Percentiles rank a stretch among this genome's conserved stretches.
phyloP scores from a whole-genome alignment of 2,888 invertebrate genomes.

The Oscheius sp. region DNA sequence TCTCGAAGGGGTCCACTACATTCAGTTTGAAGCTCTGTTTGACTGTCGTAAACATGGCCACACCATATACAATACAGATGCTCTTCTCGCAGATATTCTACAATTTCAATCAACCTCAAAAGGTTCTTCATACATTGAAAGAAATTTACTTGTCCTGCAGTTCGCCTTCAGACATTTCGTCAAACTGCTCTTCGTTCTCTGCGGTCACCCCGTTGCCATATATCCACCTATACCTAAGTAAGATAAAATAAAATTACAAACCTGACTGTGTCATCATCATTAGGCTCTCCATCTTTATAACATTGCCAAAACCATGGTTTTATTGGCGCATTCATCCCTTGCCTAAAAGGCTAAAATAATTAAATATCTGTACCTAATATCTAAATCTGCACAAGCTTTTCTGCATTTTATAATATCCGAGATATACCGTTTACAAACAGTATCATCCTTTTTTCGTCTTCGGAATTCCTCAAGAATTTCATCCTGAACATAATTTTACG shows the following conservation, averaged over 20 bases:
- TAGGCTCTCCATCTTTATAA: background rate
- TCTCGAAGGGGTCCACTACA: constrained; percentile 47
- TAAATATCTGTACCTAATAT: constrained; percentile 27
- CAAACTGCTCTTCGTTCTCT: background rate
- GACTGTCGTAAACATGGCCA: constrained; percentile 42
- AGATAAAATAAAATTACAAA: background rate
- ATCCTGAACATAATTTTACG: constrained; percentile 41
- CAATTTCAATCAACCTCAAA: constrained; percentile 41
- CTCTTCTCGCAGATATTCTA: constrained; percentile 38
- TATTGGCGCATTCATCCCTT: background rate
- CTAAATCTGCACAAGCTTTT: constrained; percentile 64
- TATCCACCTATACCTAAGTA: background rate
- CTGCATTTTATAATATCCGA: constrained; percentile 58
- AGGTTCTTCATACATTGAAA: background rate
- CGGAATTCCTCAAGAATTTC: constrained; percentile 61
- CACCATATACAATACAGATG: constrained; percentile 58
- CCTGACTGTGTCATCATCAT: too few relatives aligned
- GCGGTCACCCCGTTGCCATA: constrained; percentile 18
- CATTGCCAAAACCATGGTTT: constrained; percentile 27
- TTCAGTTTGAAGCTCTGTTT: constrained; percentile 38
- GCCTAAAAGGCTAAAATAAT: background rate
- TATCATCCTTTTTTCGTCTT: constrained; percentile 48
- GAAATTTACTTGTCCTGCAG: background rate
- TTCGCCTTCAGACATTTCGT: constrained; percentile 17
- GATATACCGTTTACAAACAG: constrained; percentile 44